phyloP scores from a whole-genome alignment of 2,113 vertebrate species.

The Neogobius melanostomus region DNA sequence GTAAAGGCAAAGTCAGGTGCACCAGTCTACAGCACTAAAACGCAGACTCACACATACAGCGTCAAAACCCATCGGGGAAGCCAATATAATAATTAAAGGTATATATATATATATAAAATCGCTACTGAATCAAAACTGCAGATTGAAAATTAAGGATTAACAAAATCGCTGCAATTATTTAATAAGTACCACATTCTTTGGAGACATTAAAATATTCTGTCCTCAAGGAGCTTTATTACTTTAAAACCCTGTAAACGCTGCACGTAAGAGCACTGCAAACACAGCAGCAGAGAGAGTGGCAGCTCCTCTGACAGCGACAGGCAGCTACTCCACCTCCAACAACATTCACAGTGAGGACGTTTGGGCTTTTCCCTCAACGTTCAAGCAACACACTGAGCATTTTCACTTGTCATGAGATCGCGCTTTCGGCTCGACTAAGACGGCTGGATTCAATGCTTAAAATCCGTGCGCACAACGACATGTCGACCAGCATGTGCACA shows the following conservation, averaged over 20 bases:
- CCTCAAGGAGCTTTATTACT: no score
- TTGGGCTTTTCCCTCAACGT: constrained; percentile 13
- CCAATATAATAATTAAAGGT: background rate
- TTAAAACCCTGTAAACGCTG: no score
- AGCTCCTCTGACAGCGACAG: background rate
- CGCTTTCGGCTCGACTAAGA: constrained; percentile 25
- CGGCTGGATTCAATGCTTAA: constrained; percentile 20
- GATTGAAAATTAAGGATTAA: no score
- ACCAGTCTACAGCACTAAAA: constrained; percentile 15
- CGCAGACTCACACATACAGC: background rate
- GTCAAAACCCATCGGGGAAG: background rate
- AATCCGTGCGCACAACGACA: constrained; percentile 2
- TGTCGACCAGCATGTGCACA: constrained; percentile 16
- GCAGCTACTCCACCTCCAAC: constrained; percentile 29
- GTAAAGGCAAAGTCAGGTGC: constrained; percentile 15
- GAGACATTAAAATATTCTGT: no score
- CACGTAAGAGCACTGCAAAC: constrained; percentile 18
- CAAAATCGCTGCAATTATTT: no score
- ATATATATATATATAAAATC: no score
- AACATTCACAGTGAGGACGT: constrained; percentile 23
- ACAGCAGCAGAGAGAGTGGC: constrained; percentile 39
- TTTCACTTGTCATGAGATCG: constrained; percentile 17
- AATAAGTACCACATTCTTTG: no score
- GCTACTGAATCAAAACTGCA: no score
- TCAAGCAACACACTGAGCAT: constrained; percentile 21